Evolutionary conservation across 1,140 invertebrate genomes (phyloP), one percentile per base, ranked within the genome.

Genomic region (Helicoverpa zea): DNA sequence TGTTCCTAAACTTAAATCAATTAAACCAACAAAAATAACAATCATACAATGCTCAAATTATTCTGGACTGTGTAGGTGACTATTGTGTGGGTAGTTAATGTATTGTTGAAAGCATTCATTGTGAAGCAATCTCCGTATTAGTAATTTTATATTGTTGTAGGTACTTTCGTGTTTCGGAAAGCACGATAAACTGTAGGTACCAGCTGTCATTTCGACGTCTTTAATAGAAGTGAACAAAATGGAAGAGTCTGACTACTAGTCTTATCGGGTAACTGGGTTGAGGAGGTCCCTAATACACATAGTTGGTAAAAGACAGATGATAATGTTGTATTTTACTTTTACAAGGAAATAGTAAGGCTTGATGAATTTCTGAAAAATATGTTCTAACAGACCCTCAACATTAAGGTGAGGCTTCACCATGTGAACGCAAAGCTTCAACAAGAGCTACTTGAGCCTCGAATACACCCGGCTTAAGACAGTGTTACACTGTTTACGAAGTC

Each of bases 371-470:
- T 35, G 3, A 7, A 43, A 43, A 43, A 43, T 43, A 43, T 43
- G 5, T 43, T 43, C 35, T 9, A 43, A 43, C 16, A 10, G 56
- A 11, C n/a, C 43, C 16, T 4, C 16, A 43, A 16, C 5, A 49
- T 49, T 68, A 49, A 43, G 64, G 43, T 68, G 18, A 16, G 18
- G 16, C 35, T 43, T 68, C 64, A 10, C 64, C 35, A 68, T 43
- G 64, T 68, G 64, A 18, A 49, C 64, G 64, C 47, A 68, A 68
- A 68, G 64, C 64, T 43, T 68, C 43, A 68, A 68, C 49, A 68
- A 68, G 64, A 68, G 43, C 64, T 9, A 16, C 49, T 16, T 49
- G n/a, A 68, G 64, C 64, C 43, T 43, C 64, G 64, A 68, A 68
- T 23, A 68, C 64, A 12, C 43, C 43, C 43, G 30, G 64, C 64